Conservation (phyloP, 2,888 invertebrate genomes). For the Meiosimyza decipiens region DNA sequence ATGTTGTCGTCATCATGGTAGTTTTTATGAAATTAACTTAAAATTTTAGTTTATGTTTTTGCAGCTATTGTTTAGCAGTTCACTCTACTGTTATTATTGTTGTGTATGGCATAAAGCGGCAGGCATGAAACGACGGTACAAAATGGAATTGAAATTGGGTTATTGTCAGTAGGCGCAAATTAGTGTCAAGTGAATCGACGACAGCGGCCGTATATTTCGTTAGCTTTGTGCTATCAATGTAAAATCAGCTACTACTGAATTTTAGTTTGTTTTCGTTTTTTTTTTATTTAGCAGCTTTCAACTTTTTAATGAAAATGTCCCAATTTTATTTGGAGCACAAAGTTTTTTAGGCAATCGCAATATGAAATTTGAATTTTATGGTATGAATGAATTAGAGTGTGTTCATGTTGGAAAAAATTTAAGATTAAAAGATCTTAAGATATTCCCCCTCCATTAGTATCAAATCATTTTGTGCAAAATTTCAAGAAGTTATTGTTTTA, state of each 20-base stretch:
- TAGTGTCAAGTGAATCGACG: constrained; percentile 9
- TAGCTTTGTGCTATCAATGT: constrained; percentile 1
- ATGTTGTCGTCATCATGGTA: constrained; percentile 43
- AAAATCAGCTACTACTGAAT: background rate
- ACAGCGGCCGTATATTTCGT: background rate
- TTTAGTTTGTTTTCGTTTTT: too few relatives aligned
- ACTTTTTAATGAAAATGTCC: too few relatives aligned
- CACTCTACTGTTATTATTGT: background rate
- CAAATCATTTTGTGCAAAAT: too few relatives aligned
- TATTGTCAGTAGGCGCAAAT: constrained; percentile 13
- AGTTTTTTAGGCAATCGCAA: too few relatives aligned
- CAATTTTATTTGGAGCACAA: too few relatives aligned
- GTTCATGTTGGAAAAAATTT: too few relatives aligned
- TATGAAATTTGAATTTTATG: too few relatives aligned
- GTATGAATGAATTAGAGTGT: too few relatives aligned
- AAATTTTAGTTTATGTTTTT: background rate
- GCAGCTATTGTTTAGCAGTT: constrained; percentile 3
- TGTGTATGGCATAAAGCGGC: background rate
- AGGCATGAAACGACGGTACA: constrained; percentile 24
- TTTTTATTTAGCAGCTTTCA: too few relatives aligned
- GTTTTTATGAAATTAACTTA: background rate
- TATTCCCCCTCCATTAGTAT: too few relatives aligned
- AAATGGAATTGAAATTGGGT: constrained; percentile 12
- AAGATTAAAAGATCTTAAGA: too few relatives aligned
- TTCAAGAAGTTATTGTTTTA: too few relatives aligned